phyloP scores from a whole-genome alignment of 2,113 vertebrate species.

The Nothocercus nigrocapillus region DNA sequence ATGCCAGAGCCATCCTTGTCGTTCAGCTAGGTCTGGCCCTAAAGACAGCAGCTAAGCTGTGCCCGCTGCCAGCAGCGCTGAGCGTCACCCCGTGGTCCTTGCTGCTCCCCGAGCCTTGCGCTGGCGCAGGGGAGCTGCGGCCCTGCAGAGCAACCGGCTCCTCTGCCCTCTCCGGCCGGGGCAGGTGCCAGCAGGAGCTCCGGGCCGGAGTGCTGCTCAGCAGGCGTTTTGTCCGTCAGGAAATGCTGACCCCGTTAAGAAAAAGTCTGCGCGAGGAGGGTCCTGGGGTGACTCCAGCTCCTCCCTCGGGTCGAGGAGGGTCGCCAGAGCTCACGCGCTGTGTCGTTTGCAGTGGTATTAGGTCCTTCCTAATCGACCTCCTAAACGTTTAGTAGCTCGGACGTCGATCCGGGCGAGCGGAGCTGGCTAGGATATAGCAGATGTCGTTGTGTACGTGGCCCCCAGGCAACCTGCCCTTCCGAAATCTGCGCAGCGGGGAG shows the following conservation, averaged over 20 bases:
- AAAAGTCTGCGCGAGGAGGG: neutral
- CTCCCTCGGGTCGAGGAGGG: neutral
- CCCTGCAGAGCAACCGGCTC: neutral
- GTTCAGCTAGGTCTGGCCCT: neutral
- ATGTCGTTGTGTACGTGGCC: neutral
- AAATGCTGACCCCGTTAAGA: neutral
- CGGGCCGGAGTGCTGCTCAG: neutral
- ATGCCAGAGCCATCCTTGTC: neutral
- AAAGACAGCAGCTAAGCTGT: neutral
- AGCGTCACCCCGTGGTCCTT: neutral
- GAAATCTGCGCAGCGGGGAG: neutral
- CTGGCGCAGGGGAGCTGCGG: neutral
- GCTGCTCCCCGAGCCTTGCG: neutral
- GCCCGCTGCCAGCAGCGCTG: neutral
- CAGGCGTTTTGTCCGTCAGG: neutral
- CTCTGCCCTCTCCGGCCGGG: neutral
- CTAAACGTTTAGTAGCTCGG: neutral
- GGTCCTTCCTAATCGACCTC: neutral
- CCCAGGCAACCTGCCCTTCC: neutral
- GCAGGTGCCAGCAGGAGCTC: neutral
- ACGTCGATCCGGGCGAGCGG: neutral
- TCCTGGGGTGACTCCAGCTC: neutral
- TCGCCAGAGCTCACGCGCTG: neutral
- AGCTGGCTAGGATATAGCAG: neutral
- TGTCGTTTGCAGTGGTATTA: neutral